phyloP scores from a whole-genome alignment of 2,888 invertebrate species.

The Phengaris arion region DNA sequence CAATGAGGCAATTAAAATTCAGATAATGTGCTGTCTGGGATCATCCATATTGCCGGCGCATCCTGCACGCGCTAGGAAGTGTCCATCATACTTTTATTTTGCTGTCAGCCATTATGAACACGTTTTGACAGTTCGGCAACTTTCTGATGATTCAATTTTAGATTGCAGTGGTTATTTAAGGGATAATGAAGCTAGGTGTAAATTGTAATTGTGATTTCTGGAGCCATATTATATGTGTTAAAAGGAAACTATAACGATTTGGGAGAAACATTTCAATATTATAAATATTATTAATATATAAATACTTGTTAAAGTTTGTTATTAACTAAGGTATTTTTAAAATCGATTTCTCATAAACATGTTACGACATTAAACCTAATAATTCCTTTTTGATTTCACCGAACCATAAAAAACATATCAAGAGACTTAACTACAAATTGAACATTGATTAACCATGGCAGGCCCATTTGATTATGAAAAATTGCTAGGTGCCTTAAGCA shows the following conservation, averaged over 20 bases:
- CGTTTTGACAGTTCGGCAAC: conserved; percentile 13
- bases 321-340: background rate
- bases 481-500: conserved; percentile 35
- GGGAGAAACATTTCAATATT: background rate
- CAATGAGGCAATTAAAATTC: conserved; percentile 73
- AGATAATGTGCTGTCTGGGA: conserved; percentile 66
- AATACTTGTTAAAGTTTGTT: background rate
- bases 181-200: background rate
- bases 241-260: background rate
- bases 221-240: background rate
- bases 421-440: conserved; percentile 19
- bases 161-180: background rate
- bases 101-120: conserved; percentile 30
- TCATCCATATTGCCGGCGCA: conserved; percentile 68
- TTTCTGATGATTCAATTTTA: conserved; percentile 9
- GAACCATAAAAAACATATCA: conserved; percentile 13
- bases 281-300: no score
- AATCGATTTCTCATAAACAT: background rate
- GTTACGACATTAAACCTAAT: conserved; percentile 13
- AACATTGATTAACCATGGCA: conserved; percentile 3
- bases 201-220: background rate
- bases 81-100: conserved; percentile 48
- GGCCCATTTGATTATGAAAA: conserved; percentile 19
- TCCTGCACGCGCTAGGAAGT: conserved; percentile 69
- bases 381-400: conserved; percentile 13